A percentile compares a stretch with the other conserved stretches of the same genome.
These are phyloP conservation scores for Eutolmus rufibarbis DNA, from an alignment of 2,888 invertebrate species.

Conservation along the genomic window DNA sequence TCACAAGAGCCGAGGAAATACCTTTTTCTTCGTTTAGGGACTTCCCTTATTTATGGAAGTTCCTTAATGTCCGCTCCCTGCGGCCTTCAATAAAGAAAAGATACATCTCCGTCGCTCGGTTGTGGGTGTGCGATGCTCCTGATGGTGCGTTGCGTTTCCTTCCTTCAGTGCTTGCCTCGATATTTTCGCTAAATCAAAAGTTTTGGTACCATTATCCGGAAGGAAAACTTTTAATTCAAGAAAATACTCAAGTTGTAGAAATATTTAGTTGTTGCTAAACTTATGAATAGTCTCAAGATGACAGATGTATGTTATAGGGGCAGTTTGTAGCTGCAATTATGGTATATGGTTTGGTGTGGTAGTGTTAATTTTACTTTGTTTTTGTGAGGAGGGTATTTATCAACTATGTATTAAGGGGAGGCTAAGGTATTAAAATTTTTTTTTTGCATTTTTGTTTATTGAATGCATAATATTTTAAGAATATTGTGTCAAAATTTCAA, in stretches of 20 bases:
- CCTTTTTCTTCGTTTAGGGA: neutral
- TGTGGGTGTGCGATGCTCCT: neutral
- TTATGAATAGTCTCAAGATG: neutral
- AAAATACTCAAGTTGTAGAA: neutral
- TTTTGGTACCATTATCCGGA: neutral
- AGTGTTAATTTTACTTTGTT: neutral
- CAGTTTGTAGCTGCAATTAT: neutral
- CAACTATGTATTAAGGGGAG: too few relatives aligned
- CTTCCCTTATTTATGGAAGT: slow-evolving; percentile 3
- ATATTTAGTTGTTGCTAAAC: neutral
- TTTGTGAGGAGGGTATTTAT: neutral
- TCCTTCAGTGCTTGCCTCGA: neutral
- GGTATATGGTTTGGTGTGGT: neutral
- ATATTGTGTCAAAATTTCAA: too few relatives aligned
- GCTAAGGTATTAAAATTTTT: too few relatives aligned
- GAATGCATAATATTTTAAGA: too few relatives aligned
- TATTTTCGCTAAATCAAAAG: neutral
- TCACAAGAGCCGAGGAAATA: neutral
- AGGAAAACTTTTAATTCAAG: neutral
- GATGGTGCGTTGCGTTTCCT: neutral
- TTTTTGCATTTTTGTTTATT: too few relatives aligned
- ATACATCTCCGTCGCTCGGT: neutral
- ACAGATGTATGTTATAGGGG: neutral
- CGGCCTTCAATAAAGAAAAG: neutral
- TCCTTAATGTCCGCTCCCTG: neutral